Evolutionary conservation across 2,888 invertebrate genomes (phyloP), one percentile per base, ranked within the genome.

Genomic region (Crossocerus cetratus): DNA sequence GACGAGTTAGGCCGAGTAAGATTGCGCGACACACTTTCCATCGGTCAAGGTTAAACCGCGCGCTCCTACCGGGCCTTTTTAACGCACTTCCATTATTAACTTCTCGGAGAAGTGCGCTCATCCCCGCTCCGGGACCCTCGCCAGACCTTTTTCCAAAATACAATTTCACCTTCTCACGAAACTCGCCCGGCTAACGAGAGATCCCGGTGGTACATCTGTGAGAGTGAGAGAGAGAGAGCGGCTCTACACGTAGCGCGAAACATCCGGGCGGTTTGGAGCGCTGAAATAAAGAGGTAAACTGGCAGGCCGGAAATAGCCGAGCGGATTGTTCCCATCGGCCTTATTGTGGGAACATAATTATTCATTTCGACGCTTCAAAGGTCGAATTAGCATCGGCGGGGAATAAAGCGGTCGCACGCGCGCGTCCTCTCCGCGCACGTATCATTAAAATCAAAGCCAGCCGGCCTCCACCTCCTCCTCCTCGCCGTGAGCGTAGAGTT

Each of bases 251-350:
- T 72, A 44, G 72, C 59, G 72, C 59, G 72, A 72, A 72, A 65
- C 77, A 67, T 69, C 59, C 72, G 69, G n/a, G 49, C 66, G 61
- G 73, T 73, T 54, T 76, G 67, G 64, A 68, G 69, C 73, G 74
- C 65, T 61, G 77, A 74, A 77, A 74, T 77, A 77, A 77, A 77
- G 77, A 71, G 77, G 74, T 77, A 77, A 77, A 77, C 72, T 74
- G 72, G 69, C 78, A 63, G 66, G 74, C 32, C 77, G 77, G 74
- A 77, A 78, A 78, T 78, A 78, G 72, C 78, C 74, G 65, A 65
- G 73, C 66, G 63, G 74, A 64, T 72, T 77, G 78, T 78, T 78
- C 78, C 78, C 74, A 78, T 74, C 74, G 69, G 70, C 78, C 74
- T 78, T 74, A 78, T 71, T 72, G 74, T 65, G 65, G 71, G 74